These are phyloP conservation scores for Drosophila hawaiiensis DNA, from an alignment of 2,888 invertebrate species.

Conservation along the genomic window DNA sequence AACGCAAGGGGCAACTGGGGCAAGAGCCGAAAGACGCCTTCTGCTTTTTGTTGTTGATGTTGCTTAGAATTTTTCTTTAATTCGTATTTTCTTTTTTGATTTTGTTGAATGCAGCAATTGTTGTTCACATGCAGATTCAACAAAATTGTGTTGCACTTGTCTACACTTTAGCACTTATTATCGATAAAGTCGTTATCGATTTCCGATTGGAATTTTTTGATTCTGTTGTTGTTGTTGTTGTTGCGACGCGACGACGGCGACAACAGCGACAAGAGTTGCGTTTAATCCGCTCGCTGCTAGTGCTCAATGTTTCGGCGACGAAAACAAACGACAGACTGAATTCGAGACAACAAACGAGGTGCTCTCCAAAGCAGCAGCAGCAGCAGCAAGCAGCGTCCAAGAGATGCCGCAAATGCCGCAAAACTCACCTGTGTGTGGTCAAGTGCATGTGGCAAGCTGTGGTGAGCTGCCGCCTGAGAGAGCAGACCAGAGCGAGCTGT, in stretches of 20 bases:
- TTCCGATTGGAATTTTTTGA: slow-evolving; percentile 7
- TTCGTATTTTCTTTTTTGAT: neutral
- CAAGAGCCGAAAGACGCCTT: slow-evolving; percentile 2
- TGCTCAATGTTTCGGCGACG: slow-evolving; percentile 82
- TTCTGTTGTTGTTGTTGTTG: slow-evolving; percentile 20
- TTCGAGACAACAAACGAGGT: slow-evolving; percentile 28
- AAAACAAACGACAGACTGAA: slow-evolving; percentile 84
- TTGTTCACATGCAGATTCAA: neutral
- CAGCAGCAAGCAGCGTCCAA: slow-evolving; percentile 15
- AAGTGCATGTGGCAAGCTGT: slow-evolving; percentile 60
- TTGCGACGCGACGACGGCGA: slow-evolving; percentile 51
- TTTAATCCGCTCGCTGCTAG: slow-evolving; percentile 67
- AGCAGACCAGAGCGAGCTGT: neutral
- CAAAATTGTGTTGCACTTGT: slow-evolving; percentile 9
- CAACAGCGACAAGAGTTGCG: slow-evolving; percentile 55
- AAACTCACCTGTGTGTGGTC: slow-evolving; percentile 74
- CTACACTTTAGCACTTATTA: slow-evolving; percentile 10
- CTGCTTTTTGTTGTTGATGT: neutral
- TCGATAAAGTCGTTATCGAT: slow-evolving; percentile 14
- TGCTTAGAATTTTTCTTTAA: slow-evolving; percentile 30
- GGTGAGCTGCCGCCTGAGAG: slow-evolving; percentile 43
- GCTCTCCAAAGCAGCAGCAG: slow-evolving; percentile 37
- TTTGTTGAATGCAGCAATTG: neutral
- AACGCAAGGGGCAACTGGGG: neutral
- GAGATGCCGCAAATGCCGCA: slow-evolving; percentile 18